A percentile compares a stretch with the other conserved stretches of the same genome.
phyloP scores from a whole-genome alignment of 1,140 invertebrate species.

The Lamellibrachia luymesi region DNA sequence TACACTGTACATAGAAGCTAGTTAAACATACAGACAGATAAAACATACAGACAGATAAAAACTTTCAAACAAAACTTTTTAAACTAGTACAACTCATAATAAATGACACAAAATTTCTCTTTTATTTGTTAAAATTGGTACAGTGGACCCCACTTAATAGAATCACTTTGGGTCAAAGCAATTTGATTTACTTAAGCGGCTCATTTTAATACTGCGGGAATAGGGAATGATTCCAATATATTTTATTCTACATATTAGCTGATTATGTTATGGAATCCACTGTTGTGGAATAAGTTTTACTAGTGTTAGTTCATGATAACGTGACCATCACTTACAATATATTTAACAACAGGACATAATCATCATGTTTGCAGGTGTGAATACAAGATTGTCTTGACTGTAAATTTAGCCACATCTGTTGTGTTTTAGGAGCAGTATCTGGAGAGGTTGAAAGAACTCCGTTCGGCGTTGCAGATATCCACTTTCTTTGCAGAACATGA shows the following conservation, averaged over 20 bases:
- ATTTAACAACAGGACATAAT: neutral
- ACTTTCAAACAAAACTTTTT: neutral
- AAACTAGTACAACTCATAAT: neutral
- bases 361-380: neutral
- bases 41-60: neutral
- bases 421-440: conserved; percentile 72
- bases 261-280: no score
- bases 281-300: no score
- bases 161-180: no score
- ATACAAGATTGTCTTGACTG: neutral
- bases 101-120: neutral
- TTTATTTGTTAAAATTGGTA: no score
- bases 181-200: no score
- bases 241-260: no score
- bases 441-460: conserved; percentile 78
- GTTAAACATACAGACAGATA: neutral
- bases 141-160: no score
- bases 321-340: no score
- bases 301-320: no score
- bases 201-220: no score
- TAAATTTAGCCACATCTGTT: conserved; percentile 31
- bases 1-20: neutral
- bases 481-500: conserved; percentile 88
- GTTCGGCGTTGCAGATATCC: conserved; percentile 74
- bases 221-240: no score